These are phyloP conservation scores for Meloidogyne chitwoodi DNA, from an alignment of 1,140 invertebrate species.

Conservation along the genomic window DNA sequence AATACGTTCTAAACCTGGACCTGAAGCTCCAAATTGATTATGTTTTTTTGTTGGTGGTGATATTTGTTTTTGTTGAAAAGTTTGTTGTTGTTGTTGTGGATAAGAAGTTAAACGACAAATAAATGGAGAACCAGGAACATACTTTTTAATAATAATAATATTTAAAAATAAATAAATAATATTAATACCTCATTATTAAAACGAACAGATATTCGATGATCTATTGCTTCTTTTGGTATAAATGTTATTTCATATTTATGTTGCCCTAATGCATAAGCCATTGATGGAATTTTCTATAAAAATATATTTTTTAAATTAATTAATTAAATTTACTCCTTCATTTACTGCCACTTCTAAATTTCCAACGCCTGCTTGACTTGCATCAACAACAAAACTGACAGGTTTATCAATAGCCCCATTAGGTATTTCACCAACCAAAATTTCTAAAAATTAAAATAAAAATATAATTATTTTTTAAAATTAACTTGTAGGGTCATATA, in stretches of 20 bases:
- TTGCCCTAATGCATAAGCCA: slow-evolving; percentile 89
- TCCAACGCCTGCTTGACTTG: slow-evolving; percentile 90
- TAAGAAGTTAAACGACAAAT: slow-evolving; percentile 39
- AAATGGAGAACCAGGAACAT: slow-evolving; percentile 72
- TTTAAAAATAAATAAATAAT: not conserved
- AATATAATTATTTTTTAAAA: not conserved
- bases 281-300: slow-evolving; percentile 71
- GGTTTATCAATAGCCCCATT: slow-evolving; percentile 82
- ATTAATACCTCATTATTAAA: slow-evolving; percentile 79
- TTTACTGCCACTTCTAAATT: slow-evolving; percentile 94
- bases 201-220: slow-evolving; percentile 89
- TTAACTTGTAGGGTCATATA: slow-evolving; percentile 76
- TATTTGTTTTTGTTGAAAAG: slow-evolving; percentile 3
- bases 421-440: slow-evolving; percentile 80
- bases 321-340: slow-evolving; percentile 70
- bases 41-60: slow-evolving; percentile 61
- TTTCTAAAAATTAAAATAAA: slow-evolving; percentile 65
- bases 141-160: slow-evolving; percentile 48
- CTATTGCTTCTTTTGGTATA: slow-evolving; percentile 82
- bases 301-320: slow-evolving; percentile 63
- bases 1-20: slow-evolving; percentile 78
- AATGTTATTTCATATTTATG: slow-evolving; percentile 93
- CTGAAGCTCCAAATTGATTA: slow-evolving; percentile 68
- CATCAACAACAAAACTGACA: slow-evolving; percentile 88
- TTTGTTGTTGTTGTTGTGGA: slow-evolving; percentile 4